Conservation (phyloP, 2,888 invertebrate species). For the Drosophila bunnanda region DNA sequence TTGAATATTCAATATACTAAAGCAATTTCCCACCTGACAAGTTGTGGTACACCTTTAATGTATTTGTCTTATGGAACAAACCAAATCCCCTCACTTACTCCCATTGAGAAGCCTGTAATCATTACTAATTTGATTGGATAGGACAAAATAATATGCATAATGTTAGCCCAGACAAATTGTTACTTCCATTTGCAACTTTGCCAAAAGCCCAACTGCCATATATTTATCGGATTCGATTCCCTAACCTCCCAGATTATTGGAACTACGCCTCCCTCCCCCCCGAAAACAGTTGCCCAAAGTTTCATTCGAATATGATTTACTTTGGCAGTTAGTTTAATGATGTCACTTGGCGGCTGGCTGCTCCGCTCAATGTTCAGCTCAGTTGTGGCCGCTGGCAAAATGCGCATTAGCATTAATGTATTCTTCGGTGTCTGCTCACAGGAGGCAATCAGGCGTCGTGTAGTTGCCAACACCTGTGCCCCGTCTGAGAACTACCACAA, state of each 20-base stretch:
- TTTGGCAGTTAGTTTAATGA: slow-evolving; percentile 58
- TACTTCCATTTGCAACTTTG: slow-evolving; percentile 13
- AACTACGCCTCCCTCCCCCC: background rate
- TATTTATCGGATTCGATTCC: slow-evolving; percentile 23
- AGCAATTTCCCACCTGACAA: background rate
- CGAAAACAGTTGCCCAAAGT: slow-evolving; percentile 17
- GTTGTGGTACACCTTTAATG: slow-evolving; percentile 1
- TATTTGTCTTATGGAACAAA: background rate
- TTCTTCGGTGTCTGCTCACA: slow-evolving; percentile 53
- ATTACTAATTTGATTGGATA: slow-evolving; percentile 32
- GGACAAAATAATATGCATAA: slow-evolving; percentile 24
- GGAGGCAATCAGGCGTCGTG: slow-evolving; percentile 60
- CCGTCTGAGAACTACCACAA: slow-evolving; percentile 21
- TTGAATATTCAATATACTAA: background rate
- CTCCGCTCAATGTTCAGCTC: slow-evolving; percentile 22
- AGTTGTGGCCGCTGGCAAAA: slow-evolving; percentile 47
- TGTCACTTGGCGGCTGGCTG: slow-evolving; percentile 60
- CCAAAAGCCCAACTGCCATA: slow-evolving; percentile 7
- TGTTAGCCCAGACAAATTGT: slow-evolving; percentile 18
- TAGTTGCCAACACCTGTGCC: slow-evolving; percentile 59
- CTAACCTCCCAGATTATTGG: slow-evolving; percentile 3
- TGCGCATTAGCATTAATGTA: slow-evolving; percentile 71
- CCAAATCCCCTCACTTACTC: background rate
- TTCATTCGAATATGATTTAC: slow-evolving; percentile 59
- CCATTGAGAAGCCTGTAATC: slow-evolving; percentile 2